Percentiles rank a stretch among this genome's conserved stretches.
phyloP scores from a whole-genome alignment of 2,113 vertebrate genomes.

The Rostratula benghalensis region DNA sequence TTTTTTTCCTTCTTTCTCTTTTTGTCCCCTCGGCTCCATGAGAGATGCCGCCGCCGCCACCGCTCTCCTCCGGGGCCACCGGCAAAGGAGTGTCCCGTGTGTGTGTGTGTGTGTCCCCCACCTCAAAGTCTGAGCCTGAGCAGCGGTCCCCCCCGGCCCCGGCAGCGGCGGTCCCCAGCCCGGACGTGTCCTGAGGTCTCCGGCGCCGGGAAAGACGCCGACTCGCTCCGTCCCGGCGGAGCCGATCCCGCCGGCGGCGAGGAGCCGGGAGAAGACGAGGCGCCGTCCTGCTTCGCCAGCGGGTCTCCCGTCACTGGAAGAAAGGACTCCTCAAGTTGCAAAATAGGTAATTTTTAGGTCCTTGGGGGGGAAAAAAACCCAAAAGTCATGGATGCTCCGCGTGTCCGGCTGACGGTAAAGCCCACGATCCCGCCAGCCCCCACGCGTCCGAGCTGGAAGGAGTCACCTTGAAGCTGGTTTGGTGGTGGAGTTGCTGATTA shows the following conservation, averaged over 20 bases:
- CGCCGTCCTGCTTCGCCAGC: too few relatives aligned
- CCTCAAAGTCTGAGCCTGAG: background rate
- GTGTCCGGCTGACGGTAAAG: background rate
- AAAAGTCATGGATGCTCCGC: background rate
- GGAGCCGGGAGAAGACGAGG: background rate
- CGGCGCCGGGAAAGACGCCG: background rate
- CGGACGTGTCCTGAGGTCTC: slow-evolving; percentile 50
- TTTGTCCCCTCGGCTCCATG: slow-evolving; percentile 43
- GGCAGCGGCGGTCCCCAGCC: background rate
- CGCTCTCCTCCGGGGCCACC: background rate
- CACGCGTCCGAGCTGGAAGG: background rate
- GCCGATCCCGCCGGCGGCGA: background rate
- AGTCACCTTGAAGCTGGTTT: slow-evolving; percentile 35
- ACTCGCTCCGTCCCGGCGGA: background rate
- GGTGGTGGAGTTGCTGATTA: background rate
- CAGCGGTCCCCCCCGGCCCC: background rate
- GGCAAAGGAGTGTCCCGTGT: background rate
- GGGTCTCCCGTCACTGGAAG: background rate
- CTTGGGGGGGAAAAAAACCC: slow-evolving; percentile 4
- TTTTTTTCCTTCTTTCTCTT: slow-evolving; percentile 24
- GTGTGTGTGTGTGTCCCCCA: too few relatives aligned
- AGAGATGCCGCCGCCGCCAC: background rate
- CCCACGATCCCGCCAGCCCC: background rate
- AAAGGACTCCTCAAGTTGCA: slow-evolving; percentile 7
- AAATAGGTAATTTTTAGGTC: slow-evolving; percentile 4